Evolutionary conservation across 2,113 vertebrate genomes (phyloP).

Genomic region (Chaenogobius annularis): DNA sequence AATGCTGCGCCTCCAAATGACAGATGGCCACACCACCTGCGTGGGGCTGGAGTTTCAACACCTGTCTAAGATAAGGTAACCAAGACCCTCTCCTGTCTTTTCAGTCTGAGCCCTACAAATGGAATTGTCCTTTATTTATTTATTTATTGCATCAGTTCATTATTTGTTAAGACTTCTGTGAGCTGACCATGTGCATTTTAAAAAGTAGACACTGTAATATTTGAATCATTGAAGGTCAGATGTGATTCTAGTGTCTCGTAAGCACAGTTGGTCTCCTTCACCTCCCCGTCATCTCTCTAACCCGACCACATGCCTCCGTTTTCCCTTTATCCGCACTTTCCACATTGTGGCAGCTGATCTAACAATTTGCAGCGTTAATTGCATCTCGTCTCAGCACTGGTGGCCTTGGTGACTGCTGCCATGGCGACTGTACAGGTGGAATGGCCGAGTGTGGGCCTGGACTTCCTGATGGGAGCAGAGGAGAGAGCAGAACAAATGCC

Average conservation of each 20-base stretch:
- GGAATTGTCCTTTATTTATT: not conserved
- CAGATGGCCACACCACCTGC: conserved; percentile 91
- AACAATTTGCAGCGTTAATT: conserved; percentile 69
- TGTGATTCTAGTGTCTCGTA: not conserved
- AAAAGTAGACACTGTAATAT: not conserved
- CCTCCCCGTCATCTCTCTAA: conserved; percentile 37
- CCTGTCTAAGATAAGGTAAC: conserved; percentile 93
- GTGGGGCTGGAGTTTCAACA: conserved; percentile 88
- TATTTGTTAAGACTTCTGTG: not conserved
- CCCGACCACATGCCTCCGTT: conserved; percentile 43
- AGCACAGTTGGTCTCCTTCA: conserved; percentile 27
- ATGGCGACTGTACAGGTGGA: conserved; percentile 79
- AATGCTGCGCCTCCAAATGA: conserved; percentile 97
- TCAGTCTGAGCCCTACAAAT: conserved; percentile 1
- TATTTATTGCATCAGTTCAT: not conserved
- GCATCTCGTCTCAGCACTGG: conserved; percentile 63
- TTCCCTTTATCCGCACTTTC: conserved; percentile 63
- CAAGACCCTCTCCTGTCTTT: conserved; percentile 3
- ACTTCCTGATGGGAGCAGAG: conserved; percentile 66
- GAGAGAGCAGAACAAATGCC: conserved; percentile 65
- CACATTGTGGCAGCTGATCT: conserved; percentile 62
- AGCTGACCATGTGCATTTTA: not conserved
- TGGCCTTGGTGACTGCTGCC: conserved; percentile 73
- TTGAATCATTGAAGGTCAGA: conserved; percentile 3
- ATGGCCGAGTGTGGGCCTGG: conserved; percentile 62